Base-by-base conservation (phyloP, 2,888 invertebrate genomes). In the Geotrupes spiniger region DNA sequence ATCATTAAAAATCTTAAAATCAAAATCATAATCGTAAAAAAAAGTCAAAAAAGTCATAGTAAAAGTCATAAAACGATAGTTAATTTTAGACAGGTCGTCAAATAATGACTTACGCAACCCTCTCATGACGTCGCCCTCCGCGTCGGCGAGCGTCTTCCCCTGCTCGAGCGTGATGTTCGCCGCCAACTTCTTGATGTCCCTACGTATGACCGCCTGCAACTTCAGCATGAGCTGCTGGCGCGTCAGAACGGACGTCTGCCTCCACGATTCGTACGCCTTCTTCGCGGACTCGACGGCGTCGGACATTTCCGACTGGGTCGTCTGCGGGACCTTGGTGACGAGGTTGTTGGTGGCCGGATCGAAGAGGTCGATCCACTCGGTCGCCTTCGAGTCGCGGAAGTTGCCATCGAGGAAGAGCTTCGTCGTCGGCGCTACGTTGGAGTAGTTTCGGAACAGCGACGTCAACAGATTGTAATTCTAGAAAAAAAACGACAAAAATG, bases 381-480 rank as follows among this genome's bases (percentile, higher is more conserved):
- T 85, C 0, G 96, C 83, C 72, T 95, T 89, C 0, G 98, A 99
- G 53, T 99, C 97, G 14, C 86, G 78, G 74, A 91, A 90, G 73
- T 96, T 85, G 46, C 97, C 97, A 79, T 98, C 87, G 61, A 99
- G 92, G 74, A 91, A 99, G 51, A 97, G 81, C 74, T 98, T 97
- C 14, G 94, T 93, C 4, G 87, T 86, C 2, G 80, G 82, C 5
- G 78, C 73, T 21, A 81, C 68, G 71, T 71, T 70, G 4, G 70
- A 69, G 54, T 68, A 70, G 37, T 45, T 37, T 29, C 28, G 38
- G n/a, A 15, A 11, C 6, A 42, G 16, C 10, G 31, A 11, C 8
- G 33, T 21, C 21, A 21, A 6, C 6, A 21, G 6, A 21, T 21
- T 21, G 6, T 21, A 21, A 6, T 21, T 21, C 21, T 21, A 6